A percentile compares a stretch with the other conserved stretches of the same genome.
Evolutionary conservation across 1,140 invertebrate species (phyloP).

Genomic region (Potamilus streckersoni): DNA sequence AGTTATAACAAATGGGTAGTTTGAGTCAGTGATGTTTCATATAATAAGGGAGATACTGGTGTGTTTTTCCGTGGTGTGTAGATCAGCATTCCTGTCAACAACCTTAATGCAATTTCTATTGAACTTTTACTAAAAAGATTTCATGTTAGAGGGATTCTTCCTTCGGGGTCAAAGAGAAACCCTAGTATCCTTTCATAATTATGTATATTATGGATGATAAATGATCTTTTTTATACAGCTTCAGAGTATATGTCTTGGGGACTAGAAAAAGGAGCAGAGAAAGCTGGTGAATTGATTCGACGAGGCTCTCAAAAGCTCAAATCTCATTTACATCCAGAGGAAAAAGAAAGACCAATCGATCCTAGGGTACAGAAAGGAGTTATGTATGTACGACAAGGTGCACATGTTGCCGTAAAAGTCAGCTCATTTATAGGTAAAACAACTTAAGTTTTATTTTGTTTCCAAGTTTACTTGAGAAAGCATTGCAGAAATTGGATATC

Average conservation of each 20-base stretch:
- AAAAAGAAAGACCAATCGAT: conserved; percentile 36
- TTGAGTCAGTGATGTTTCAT: too few relatives aligned
- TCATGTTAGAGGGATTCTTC: too few relatives aligned
- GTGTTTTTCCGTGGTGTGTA: too few relatives aligned
- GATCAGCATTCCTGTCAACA: too few relatives aligned
- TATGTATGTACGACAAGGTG: conserved; percentile 74
- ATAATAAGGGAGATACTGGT: too few relatives aligned
- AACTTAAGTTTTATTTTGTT: background rate
- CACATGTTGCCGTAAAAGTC: conserved; percentile 71
- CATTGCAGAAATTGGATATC: background rate
- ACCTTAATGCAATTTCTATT: too few relatives aligned
- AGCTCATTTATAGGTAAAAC: conserved; percentile 57
- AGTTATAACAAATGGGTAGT: too few relatives aligned
- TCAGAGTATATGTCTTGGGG: conserved; percentile 76
- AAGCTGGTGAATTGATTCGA: conserved; percentile 74
- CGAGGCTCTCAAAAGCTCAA: conserved; percentile 75
- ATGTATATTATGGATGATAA: too few relatives aligned
- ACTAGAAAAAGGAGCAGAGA: conserved; percentile 76
- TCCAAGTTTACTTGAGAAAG: background rate
- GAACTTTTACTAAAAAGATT: too few relatives aligned
- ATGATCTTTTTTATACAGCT: conserved; percentile 63
- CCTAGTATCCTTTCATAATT: too few relatives aligned
- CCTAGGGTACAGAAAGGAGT: conserved; percentile 69
- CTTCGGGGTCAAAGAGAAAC: too few relatives aligned
- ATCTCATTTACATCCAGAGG: conserved; percentile 70